Conservation (phyloP, 2,888 invertebrate species). For the Abrostola triplasia region DNA sequence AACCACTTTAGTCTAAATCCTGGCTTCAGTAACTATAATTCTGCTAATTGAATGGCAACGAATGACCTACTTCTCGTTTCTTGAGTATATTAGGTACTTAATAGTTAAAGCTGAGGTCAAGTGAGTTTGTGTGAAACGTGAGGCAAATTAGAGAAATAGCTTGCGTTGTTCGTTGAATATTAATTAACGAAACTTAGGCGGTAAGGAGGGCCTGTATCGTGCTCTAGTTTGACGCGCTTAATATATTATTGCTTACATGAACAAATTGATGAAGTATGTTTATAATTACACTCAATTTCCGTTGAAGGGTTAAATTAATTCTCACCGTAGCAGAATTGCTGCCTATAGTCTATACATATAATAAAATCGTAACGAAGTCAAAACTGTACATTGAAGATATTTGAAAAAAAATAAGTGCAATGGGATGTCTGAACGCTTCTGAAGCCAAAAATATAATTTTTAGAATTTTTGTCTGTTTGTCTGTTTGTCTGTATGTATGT, state of each 20-base stretch:
- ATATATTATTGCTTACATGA: conserved; percentile 32
- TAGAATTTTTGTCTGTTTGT: no score
- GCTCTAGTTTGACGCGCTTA: conserved; percentile 34
- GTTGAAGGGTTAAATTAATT: not conserved
- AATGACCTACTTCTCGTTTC: conserved; percentile 33
- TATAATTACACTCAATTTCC: conserved; percentile 23
- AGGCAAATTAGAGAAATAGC: conserved; percentile 56
- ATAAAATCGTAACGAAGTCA: no score
- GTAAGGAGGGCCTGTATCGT: conserved; percentile 29
- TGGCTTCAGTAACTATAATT: conserved; percentile 24
- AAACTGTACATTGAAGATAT: no score
- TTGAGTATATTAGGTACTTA: conserved; percentile 40
- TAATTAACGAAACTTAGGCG: conserved; percentile 49
- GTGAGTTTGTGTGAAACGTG: conserved; percentile 49
- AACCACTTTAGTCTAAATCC: conserved; percentile 31
- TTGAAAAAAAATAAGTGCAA: no score
- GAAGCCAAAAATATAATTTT: no score
- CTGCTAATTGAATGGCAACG: conserved; percentile 38
- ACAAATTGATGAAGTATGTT: conserved; percentile 33
- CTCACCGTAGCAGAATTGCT: not conserved
- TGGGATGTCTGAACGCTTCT: no score
- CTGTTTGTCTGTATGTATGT: no score
- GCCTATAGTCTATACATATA: not conserved
- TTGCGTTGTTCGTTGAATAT: conserved; percentile 49
- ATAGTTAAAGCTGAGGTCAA: conserved; percentile 52